Evolutionary conservation across 2,888 invertebrate genomes (phyloP), one percentile per base, ranked within the genome.

Genomic region (Adineta ricciae): DNA sequence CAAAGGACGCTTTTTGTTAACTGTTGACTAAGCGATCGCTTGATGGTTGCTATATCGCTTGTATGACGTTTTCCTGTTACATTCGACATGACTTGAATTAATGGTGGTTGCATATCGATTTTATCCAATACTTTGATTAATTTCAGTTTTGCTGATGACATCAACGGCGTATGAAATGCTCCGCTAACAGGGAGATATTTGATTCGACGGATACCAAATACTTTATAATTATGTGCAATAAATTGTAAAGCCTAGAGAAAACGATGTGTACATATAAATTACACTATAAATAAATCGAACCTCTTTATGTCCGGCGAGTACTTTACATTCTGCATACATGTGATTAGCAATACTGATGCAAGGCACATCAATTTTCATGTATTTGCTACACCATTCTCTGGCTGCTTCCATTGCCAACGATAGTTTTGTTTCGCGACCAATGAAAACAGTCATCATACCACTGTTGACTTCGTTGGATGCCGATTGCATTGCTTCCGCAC

Each of bases 401-500:
- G 91, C 91, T 93, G 89, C 89, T 46, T 87, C 86, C 86, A 90
- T 89, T 5, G 91, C 91, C 38, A 88, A 86, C 8, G 91, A 91
- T 87, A 95, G 88, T 88, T 93, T 92, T n/a, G 95, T 93, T 87
- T 93, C 93, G 0, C 94, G 93, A 50, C 93, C 92, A 88, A 94
- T 93, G 87, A 94, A 92, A 83, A 95, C 93, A 0, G 94, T 94
- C 86, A 95, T 92, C 96, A 97, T 95, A 84, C 95, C 95, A 87
- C 95, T 94, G 9, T 93, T 91, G 27, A 92, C 91, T 87, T 91
- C 91, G 87, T 94, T 94, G 78, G 95, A 93, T 7, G 96, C 96
- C 82, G 93, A 91, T 89, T 95, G 94, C 97, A 97, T 97, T 0
- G 95, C 95, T 88, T 94, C 93, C 0, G 94, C 94, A 87, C 97